Base-by-base conservation (phyloP, 2,113 vertebrate species). In the Hiodon tergisus region DNA sequence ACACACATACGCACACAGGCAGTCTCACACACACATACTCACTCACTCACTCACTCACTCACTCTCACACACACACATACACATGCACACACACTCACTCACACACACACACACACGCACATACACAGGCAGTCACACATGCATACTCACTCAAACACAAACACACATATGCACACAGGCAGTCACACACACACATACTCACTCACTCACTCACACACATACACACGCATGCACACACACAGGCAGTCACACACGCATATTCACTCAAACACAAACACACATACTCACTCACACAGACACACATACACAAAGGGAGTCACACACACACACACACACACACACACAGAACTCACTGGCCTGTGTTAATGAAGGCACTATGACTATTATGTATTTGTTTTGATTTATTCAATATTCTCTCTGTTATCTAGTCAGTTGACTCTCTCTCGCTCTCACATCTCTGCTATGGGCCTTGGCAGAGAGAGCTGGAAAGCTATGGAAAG, bases 381-480 rank as follows among this genome's bases (percentile, higher is more conserved):
- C 69, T 67, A 48, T 59, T 31, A 11, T 47, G 6, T 73, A 71
- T 47, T 46, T 50, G 46, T n/a, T 63, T 71, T 31, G 7, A 17
- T 51, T 31, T 59, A 8, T 31, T 52, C 52, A 55, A 2, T 17
- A 7, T 66, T 66, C 31, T 6, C 68, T 69, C 53, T 31, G 51
- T 46, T n/a, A 14, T 9, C 31, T 31, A 5, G 59, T 81, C 16
- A 31, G 51, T 78, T 55, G 63, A 65, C 16, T 82, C 67, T 48
- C 59, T n/a, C 0, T 7, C 17, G 72, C 14, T 67, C 10, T 69
- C 14, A 48, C n/a, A 66, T 66, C 53, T 59, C 10, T 8, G 52
- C 62, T 73, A 71, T 79, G 77, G 68, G 78, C 70, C 63, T 61
- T 81, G 79, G 75, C 11, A 69, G 78, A 67, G 60, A 74, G 73